Conservation (phyloP, 2,888 invertebrate genomes). For the Microchrysa polita region DNA sequence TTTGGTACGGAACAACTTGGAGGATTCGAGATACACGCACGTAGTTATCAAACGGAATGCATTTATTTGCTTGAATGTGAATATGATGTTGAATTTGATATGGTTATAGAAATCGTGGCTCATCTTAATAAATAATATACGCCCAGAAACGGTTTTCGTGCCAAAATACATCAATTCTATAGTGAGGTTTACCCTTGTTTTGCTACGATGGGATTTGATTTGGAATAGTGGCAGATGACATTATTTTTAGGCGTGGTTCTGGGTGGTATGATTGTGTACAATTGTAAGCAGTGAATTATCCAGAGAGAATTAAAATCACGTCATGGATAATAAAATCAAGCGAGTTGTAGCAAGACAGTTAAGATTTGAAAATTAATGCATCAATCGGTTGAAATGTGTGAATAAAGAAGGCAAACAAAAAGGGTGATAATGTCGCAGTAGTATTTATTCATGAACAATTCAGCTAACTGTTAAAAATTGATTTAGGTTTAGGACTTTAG, state of each 20-base stretch:
- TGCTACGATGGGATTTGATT: not conserved
- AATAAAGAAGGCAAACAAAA: slow-evolving; percentile 33
- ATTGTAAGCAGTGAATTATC: not conserved
- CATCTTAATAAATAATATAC: slow-evolving; percentile 27
- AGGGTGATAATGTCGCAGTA: not conserved
- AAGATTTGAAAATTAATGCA: slow-evolving; percentile 22
- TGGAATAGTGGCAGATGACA: slow-evolving; percentile 31
- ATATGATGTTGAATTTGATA: not conserved
- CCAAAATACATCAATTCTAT: not conserved
- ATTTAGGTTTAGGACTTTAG: no score
- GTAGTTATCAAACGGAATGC: not conserved
- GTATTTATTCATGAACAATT: no score
- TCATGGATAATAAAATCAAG: not conserved
- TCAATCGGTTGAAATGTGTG: slow-evolving; percentile 26
- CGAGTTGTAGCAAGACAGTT: not conserved
- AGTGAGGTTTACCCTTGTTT: not conserved
- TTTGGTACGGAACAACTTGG: not conserved
- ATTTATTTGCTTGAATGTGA: not conserved
- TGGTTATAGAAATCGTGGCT: not conserved
- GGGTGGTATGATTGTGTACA: not conserved
- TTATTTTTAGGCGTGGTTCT: slow-evolving; percentile 20
- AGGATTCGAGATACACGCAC: not conserved
- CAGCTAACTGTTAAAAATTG: no score
- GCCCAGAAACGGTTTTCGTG: not conserved
- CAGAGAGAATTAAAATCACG: not conserved